A percentile compares a stretch with the other conserved stretches of the same genome.
Conservation (phyloP, 2,888 invertebrate genomes). For the Macaria liturata region DNA sequence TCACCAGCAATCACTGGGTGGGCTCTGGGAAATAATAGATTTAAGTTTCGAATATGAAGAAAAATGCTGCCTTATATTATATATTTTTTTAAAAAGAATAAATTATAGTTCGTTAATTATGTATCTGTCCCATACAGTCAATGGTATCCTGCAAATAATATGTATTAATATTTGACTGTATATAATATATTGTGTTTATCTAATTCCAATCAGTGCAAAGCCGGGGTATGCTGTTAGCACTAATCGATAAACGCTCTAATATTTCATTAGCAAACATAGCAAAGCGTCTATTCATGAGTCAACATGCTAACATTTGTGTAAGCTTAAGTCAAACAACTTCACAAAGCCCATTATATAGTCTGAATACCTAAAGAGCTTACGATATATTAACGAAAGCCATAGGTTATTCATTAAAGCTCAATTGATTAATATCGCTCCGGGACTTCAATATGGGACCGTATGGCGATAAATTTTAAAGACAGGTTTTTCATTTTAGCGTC, state of each 20-base stretch:
- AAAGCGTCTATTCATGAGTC: constrained; percentile 7
- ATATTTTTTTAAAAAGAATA: no score
- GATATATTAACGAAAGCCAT: constrained; percentile 3
- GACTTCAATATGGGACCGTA: constrained; percentile 20
- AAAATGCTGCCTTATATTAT: no score
- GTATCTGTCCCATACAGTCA: no score
- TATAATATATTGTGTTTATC: no score
- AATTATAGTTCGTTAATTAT: no score
- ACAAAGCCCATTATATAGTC: background rate
- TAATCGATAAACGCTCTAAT: constrained; percentile 3
- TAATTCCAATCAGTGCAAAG: background rate
- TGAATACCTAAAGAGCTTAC: background rate
- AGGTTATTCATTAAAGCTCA: constrained; percentile 20
- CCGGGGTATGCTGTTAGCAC: background rate
- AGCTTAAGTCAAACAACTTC: constrained; percentile 9
- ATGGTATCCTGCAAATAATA: no score
- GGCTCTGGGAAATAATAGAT: no score
- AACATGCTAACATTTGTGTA: constrained; percentile 10
- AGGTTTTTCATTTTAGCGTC: constrained; percentile 24
- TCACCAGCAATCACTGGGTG: no score
- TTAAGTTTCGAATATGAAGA: no score
- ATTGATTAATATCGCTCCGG: constrained; percentile 22
- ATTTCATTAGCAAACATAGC: constrained; percentile 3
- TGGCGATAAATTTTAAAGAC: constrained; percentile 25
- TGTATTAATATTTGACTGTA: no score